phyloP scores from a whole-genome alignment of 2,888 invertebrate species.

The Sphinx pinastri region DNA sequence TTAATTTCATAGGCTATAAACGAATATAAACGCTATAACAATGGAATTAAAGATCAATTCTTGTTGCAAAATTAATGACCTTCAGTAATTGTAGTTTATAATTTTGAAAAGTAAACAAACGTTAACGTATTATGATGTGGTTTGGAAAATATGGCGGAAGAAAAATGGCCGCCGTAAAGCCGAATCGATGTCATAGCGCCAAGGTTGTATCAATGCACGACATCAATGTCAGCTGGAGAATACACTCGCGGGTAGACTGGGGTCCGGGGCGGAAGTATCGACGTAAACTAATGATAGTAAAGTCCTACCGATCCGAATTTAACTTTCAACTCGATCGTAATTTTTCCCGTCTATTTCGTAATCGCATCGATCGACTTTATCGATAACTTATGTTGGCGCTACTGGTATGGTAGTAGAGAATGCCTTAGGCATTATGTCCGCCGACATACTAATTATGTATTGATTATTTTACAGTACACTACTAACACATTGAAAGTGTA shows the following conservation, averaged over 20 bases:
- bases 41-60: neutral
- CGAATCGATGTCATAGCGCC: slow-evolving; percentile 15
- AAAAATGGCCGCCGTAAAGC: neutral
- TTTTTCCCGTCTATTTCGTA: too few relatives aligned
- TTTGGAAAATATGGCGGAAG: slow-evolving; percentile 1
- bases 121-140: slow-evolving; percentile 18
- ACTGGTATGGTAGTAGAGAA: too few relatives aligned
- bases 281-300: too few relatives aligned
- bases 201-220: slow-evolving; percentile 13
- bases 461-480: too few relatives aligned
- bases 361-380: neutral
- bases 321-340: too few relatives aligned
- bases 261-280: too few relatives aligned
- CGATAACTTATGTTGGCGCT: too few relatives aligned
- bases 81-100: neutral
- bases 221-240: neutral
- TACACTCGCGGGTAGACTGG: neutral
- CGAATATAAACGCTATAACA: neutral
- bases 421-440: too few relatives aligned
- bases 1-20: neutral
- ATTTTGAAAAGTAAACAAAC: slow-evolving; percentile 5
- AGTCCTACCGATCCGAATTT: too few relatives aligned
- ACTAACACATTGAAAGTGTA: too few relatives aligned
- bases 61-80: neutral
- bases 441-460: too few relatives aligned